A percentile compares a stretch with the other conserved stretches of the same genome.
Evolutionary conservation across 2,113 vertebrate genomes (phyloP).

Genomic region (Phodopus roborovskii): DNA sequence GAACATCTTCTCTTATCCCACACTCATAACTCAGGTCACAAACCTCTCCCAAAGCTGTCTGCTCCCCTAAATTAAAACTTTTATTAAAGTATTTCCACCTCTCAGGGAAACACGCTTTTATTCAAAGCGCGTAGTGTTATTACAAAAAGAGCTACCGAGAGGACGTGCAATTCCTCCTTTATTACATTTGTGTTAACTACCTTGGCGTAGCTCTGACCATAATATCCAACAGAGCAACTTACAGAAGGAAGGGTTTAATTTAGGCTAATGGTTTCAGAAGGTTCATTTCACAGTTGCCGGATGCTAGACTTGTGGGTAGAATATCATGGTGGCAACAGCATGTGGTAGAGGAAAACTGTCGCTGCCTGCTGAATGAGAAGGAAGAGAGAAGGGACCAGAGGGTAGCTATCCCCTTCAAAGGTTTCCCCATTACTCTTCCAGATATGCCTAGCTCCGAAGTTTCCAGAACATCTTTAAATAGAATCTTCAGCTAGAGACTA

Average conservation of each 20-base stretch:
- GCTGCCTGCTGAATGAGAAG: background rate
- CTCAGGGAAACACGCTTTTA: slow-evolving; percentile 25
- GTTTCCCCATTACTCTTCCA: too few relatives aligned
- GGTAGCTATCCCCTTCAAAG: background rate
- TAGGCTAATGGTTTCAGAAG: background rate
- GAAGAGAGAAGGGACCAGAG: too few relatives aligned
- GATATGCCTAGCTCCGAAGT: background rate
- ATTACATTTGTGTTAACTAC: background rate
- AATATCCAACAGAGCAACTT: background rate
- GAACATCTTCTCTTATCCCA: background rate
- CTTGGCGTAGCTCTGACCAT: background rate
- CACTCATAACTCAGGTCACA: background rate
- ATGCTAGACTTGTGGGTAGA: background rate
- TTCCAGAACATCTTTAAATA: background rate
- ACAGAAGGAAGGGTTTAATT: background rate
- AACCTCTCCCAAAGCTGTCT: background rate
- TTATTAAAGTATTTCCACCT: background rate
- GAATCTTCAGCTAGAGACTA: background rate
- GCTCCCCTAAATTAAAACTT: background rate
- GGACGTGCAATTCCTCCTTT: background rate
- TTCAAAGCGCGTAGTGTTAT: background rate
- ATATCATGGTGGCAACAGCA: background rate
- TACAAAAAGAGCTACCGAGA: background rate
- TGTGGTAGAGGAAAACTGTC: background rate
- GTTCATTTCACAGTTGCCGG: background rate